Evolutionary conservation across 1,140 invertebrate species (phyloP).

Genomic region (Ganaspis sp.): DNA sequence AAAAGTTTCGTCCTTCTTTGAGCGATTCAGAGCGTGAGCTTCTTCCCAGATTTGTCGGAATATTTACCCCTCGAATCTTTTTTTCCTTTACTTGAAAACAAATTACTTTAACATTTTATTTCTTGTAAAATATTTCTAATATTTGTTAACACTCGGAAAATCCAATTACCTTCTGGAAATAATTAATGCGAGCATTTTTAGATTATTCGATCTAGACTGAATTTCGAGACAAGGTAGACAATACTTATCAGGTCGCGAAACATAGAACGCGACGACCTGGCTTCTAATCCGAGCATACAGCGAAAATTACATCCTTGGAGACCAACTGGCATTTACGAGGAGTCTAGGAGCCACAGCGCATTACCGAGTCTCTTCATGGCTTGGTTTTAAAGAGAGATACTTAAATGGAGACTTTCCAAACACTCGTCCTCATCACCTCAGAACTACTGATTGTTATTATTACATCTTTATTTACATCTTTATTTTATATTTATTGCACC

Average conservation of each 20-base stretch:
- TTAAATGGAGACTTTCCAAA: constrained; percentile 16
- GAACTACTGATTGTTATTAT: background rate
- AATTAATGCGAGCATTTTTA: too few relatives aligned
- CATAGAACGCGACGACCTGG: constrained; percentile 54
- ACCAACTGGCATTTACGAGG: constrained; percentile 56
- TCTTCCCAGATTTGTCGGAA: background rate
- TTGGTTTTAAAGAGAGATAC: constrained; percentile 22
- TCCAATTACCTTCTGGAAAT: too few relatives aligned
- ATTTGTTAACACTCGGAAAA: too few relatives aligned
- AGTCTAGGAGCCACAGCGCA: constrained; percentile 24
- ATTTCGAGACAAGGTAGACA: constrained; percentile 51
- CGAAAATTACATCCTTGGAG: constrained; percentile 67
- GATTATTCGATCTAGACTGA: background rate
- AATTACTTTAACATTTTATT: background rate
- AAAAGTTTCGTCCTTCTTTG: constrained; percentile 62
- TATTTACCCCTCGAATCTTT: constrained; percentile 24
- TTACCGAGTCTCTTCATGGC: constrained; percentile 39
- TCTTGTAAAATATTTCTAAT: background rate
- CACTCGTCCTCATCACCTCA: constrained; percentile 14
- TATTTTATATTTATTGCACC: too few relatives aligned
- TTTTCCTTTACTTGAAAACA: constrained; percentile 38
- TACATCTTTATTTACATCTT: too few relatives aligned
- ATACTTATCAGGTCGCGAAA: constrained; percentile 57
- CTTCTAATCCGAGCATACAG: constrained; percentile 69
- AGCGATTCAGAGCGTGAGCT: background rate